Evolutionary conservation across 2,888 invertebrate genomes (phyloP).

Genomic region (Pammene aurita): DNA sequence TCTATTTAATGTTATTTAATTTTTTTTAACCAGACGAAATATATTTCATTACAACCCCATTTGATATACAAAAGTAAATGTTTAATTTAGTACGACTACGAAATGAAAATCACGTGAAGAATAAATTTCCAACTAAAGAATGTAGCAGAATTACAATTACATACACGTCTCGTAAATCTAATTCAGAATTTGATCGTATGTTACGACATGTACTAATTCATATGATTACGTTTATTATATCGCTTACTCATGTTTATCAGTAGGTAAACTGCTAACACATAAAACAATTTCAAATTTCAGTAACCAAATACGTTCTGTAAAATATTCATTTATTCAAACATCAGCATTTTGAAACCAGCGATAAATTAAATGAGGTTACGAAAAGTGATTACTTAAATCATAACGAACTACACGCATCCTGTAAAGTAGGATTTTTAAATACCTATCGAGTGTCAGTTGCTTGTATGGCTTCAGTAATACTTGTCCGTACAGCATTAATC

Average conservation of each 20-base stretch:
- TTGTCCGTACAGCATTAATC: slow-evolving; percentile 36
- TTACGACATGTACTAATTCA: neutral
- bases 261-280: too few species aligned
- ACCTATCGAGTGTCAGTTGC: slow-evolving; percentile 35
- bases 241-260: too few species aligned
- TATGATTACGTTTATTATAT: neutral
- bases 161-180: neutral
- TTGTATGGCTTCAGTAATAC: slow-evolving; percentile 36
- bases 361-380: slow-evolving; percentile 26
- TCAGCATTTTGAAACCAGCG: slow-evolving; percentile 25
- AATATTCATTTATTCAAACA: slow-evolving; percentile 29
- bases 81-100: neutral
- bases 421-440: slow-evolving; percentile 31
- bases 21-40: too few species aligned
- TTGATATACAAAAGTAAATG: neutral
- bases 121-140: neutral
- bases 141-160: neutral
- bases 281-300: slow-evolving; percentile 16
- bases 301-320: slow-evolving; percentile 24
- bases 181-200: neutral
- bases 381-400: slow-evolving; percentile 35
- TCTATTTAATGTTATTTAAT: too few species aligned
- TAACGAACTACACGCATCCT: slow-evolving; percentile 34
- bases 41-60: too few species aligned
- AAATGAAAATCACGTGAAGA: neutral